These are phyloP conservation scores for Ctenochaetus hawaiiensis DNA, from an alignment of 2,797 vertebrate genomes.

Conservation along the genomic window DNA sequence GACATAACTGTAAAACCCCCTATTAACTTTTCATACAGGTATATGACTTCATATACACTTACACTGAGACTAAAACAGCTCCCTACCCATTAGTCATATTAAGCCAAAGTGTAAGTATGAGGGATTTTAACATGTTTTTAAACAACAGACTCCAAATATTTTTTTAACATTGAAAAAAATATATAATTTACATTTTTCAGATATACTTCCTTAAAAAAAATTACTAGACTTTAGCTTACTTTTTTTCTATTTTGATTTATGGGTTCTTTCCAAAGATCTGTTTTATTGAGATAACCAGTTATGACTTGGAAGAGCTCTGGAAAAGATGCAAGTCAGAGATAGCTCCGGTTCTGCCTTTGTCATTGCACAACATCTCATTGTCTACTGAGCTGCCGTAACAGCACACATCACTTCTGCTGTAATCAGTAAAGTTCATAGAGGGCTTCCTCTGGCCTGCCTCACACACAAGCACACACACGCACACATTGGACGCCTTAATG, in stretches of 20 bases:
- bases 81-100: background rate
- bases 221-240: too few relatives aligned
- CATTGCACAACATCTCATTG: constrained; percentile 47
- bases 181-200: too few relatives aligned
- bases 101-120: background rate
- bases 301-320: background rate
- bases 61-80: background rate
- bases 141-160: background rate
- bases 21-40: background rate
- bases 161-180: background rate
- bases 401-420: constrained; percentile 62
- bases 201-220: too few relatives aligned
- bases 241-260: background rate
- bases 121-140: background rate
- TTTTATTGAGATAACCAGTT: background rate
- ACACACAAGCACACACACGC: constrained; percentile 15
- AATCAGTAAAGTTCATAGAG: constrained; percentile 71
- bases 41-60: background rate
- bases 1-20: background rate
- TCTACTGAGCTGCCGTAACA: constrained; percentile 54
- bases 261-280: background rate
- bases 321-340: constrained; percentile 9
- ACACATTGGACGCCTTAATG: constrained; percentile 56
- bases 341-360: constrained; percentile 44
- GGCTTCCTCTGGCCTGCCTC: constrained; percentile 63